Conservation (phyloP, 2,888 invertebrate genomes). For the Ophioninae sp. region DNA sequence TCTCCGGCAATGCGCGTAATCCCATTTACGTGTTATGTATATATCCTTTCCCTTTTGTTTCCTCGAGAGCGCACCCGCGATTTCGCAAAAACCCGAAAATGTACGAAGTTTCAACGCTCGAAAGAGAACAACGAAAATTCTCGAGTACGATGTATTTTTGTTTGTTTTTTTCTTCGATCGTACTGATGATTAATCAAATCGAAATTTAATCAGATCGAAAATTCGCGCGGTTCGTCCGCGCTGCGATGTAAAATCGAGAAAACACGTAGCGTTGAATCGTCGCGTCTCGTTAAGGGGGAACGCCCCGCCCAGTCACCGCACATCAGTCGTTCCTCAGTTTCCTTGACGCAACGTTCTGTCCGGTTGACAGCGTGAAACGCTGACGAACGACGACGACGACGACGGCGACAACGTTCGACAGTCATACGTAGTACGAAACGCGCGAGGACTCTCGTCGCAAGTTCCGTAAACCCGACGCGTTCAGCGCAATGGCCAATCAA, state of each 20-base stretch:
- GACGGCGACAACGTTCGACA: slow-evolving; percentile 26
- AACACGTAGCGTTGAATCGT: slow-evolving; percentile 38
- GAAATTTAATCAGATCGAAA: slow-evolving; percentile 11
- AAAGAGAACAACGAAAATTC: slow-evolving; percentile 21
- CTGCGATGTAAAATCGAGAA: slow-evolving; percentile 26
- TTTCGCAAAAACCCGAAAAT: neutral
- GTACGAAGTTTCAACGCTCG: slow-evolving; percentile 24
- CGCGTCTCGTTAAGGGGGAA: slow-evolving; percentile 46
- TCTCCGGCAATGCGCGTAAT: slow-evolving; percentile 64
- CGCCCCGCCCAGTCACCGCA: slow-evolving; percentile 45
- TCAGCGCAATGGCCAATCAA: slow-evolving; percentile 47
- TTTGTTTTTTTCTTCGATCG: neutral
- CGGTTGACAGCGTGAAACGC: slow-evolving; percentile 57
- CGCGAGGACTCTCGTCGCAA: slow-evolving; percentile 10
- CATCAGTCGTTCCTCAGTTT: slow-evolving; percentile 21
- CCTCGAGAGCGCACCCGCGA: neutral
- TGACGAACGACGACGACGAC: slow-evolving; percentile 46
- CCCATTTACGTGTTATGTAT: slow-evolving; percentile 64
- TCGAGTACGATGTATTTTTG: slow-evolving; percentile 27
- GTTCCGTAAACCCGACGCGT: slow-evolving; percentile 15
- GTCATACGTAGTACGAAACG: slow-evolving; percentile 35
- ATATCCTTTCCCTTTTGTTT: slow-evolving; percentile 52
- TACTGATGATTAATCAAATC: neutral
- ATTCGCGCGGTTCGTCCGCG: neutral
- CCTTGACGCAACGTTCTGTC: slow-evolving; percentile 41